phyloP scores from a whole-genome alignment of 2,113 vertebrate genomes.

The Epinephelus lanceolatus region DNA sequence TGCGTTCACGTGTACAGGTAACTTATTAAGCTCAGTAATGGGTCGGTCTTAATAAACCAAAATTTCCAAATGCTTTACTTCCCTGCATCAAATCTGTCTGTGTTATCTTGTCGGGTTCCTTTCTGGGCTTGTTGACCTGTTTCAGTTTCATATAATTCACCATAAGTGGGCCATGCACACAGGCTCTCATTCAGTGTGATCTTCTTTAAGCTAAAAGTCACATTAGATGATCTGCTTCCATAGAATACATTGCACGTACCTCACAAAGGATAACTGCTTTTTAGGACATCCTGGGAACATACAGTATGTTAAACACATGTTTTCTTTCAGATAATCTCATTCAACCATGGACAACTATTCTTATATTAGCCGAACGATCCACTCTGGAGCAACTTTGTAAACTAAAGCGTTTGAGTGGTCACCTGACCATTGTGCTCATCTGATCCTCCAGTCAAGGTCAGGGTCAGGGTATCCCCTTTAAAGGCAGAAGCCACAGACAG shows the following conservation, averaged over 20 bases:
- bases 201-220: constrained; percentile 37
- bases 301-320: neutral
- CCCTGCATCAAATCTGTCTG: constrained; percentile 25
- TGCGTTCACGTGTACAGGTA: neutral
- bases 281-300: neutral
- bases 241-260: neutral
- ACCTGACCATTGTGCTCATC: neutral
- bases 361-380: neutral
- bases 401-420: neutral
- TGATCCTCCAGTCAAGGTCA: constrained; percentile 43
- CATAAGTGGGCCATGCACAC: constrained; percentile 69
- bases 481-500: neutral
- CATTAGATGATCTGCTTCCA: constrained; percentile 16
- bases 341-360: constrained; percentile 10
- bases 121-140: constrained; percentile 73
- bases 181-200: constrained; percentile 37
- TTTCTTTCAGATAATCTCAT: constrained; percentile 6
- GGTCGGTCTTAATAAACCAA: too few species aligned
- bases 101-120: constrained; percentile 48
- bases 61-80: neutral
- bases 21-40: neutral
- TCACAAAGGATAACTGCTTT: neutral
- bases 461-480: constrained; percentile 19
- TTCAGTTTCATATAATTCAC: constrained; percentile 60
- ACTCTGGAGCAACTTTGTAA: constrained; percentile 17